Base-by-base conservation (phyloP, 2,888 invertebrate species). In the Dasypolia templi region DNA sequence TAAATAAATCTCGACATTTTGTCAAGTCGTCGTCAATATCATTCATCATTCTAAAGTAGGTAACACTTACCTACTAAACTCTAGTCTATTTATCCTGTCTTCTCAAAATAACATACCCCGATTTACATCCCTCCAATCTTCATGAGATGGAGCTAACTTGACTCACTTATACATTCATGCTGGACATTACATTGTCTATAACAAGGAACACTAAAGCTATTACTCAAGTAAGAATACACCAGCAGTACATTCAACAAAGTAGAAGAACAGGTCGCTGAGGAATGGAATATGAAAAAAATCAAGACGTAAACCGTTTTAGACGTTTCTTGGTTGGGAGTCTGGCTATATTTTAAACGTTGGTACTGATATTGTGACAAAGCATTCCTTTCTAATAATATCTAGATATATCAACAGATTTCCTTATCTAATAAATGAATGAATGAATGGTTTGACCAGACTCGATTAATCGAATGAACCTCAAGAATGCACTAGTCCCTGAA, bases 241-340 rank as follows among this genome's bases (percentile, higher is more conserved):
- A 89, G 89, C 72, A 86, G 70, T 80, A 86, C 89, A 91, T 92
- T 90, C 91, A 87, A 86, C 85, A 89, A 89, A 90, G 86, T 89
- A 87, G 79, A 82, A 80, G 76, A 78, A 82, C 83, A 82, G 78
- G 87, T 86, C 84, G 88, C 77, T 66, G 59, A 86, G 85, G 87
- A 90, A 92, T 90, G 90, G 86, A 89, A 90, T 90, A 91, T 89
- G 86, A 87, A 91, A 78, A 88, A 86, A 86, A 86, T 88, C 82
- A 76, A 79, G 75, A 84, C 72, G 79, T 76, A 75, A 84, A 76
- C 70, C 51, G 72, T 77, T 86, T 84, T 79, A 77, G 79, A 86
- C 77, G 73, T 78, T 68, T 66, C 71, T 59, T 76, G 71, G 67
- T 61, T 35, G 51, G 17, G 44, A 4, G 19, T 17, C 9, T 7